phyloP scores from a whole-genome alignment of 2,888 invertebrate species.

The Griposia aprilina region DNA sequence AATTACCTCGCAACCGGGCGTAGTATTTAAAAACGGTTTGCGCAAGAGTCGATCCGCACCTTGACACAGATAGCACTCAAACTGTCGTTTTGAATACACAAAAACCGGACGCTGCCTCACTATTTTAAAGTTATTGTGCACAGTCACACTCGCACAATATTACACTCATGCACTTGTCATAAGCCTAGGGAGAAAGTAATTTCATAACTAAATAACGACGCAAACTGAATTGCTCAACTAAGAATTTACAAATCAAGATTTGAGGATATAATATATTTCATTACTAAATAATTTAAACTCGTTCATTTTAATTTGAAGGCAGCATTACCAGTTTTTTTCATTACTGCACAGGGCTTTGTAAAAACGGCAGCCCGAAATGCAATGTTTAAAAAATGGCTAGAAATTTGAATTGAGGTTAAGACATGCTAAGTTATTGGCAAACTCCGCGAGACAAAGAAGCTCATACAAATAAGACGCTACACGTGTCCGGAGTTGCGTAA shows the following conservation, averaged over 20 bases:
- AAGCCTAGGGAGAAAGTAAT: slow-evolving; percentile 34
- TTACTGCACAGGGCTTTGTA: not conserved
- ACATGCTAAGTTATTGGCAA: slow-evolving; percentile 65
- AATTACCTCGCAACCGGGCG: slow-evolving; percentile 90
- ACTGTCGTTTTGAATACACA: slow-evolving; percentile 91
- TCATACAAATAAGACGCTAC: slow-evolving; percentile 61
- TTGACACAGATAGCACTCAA: slow-evolving; percentile 89
- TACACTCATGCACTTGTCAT: slow-evolving; percentile 43
- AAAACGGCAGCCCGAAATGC: slow-evolving; percentile 28
- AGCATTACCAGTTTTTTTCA: not conserved
- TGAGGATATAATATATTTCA: not conserved
- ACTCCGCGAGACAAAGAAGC: slow-evolving; percentile 64
- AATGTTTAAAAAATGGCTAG: slow-evolving; percentile 43
- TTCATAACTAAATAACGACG: slow-evolving; percentile 25
- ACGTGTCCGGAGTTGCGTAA: slow-evolving; percentile 64
- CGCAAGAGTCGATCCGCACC: slow-evolving; percentile 90
- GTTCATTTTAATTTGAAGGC: not conserved
- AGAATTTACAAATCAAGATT: slow-evolving; percentile 10
- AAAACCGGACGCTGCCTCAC: slow-evolving; percentile 89
- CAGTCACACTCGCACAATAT: slow-evolving; percentile 45
- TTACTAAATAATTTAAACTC: not conserved
- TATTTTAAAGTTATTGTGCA: slow-evolving; percentile 75
- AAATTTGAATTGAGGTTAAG: slow-evolving; percentile 61
- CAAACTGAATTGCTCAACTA: slow-evolving; percentile 11
- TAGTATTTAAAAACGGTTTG: slow-evolving; percentile 89